Evolutionary conservation across 2,888 invertebrate species (phyloP), one percentile per base, ranked within the genome.

Genomic region (Drosophila tanythrix): DNA sequence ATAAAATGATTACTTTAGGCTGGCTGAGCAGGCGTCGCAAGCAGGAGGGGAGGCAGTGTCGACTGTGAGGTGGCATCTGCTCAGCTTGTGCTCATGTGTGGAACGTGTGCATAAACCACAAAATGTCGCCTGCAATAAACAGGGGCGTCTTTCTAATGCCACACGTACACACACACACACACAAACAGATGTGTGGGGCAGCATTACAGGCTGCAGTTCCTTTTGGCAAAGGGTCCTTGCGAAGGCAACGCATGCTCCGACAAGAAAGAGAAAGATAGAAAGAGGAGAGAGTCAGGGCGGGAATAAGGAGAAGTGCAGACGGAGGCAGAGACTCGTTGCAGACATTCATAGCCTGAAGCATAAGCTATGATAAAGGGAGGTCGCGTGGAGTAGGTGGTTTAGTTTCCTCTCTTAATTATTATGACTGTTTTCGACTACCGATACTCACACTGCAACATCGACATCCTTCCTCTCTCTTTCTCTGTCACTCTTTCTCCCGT

Each of bases 1-100:
- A 91, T 91, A 85, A 87, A 91, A 91, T 91, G 91, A 91, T 91
- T 90, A 91, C 91, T 90, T 91, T 89, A 91, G 82, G 81, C 81
- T 33, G 15, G 38, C 38, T 75, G 74, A 33, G 66, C 53, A 38
- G 51, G 55, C 43, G 29, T 5, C 21, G 29, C 21, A 10, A 21
- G 21, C 3, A n/a, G 33, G 52, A 6, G 21, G 7, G 3, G 27
- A 5, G 18, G 36, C 11, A 2, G 25, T 15, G 46, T 25, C 46
- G 46, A 25, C 68, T 43, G 25, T 40, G 48, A 46, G 57, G 43
- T 40, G 79, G 62, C 76, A 79, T 56, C 79, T 79, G 79, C 53
- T 72, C 60, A 67, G 31, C 64, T 46, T 50, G 55, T 67, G 56
- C 66, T 70, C 77, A 33, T 58, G 61, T 76, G 79, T 79, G 74